phyloP scores from a whole-genome alignment of 2,113 vertebrate genomes.

The Noctilio leporinus region DNA sequence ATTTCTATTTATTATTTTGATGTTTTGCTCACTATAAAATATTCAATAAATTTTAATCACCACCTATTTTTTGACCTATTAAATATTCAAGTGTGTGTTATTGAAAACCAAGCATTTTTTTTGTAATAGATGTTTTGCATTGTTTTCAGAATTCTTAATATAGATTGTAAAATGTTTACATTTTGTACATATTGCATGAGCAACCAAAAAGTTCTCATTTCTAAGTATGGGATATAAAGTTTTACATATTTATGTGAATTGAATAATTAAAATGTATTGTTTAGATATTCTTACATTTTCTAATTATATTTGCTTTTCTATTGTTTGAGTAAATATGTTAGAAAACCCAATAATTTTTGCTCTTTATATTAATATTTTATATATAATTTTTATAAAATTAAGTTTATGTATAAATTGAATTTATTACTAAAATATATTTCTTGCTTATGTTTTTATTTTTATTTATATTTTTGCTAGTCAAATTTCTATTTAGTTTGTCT shows the following conservation, averaged over 20 bases:
- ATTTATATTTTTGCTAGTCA: background rate
- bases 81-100: background rate
- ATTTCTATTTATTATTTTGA: background rate
- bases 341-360: background rate
- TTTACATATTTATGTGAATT: background rate
- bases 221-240: background rate
- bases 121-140: background rate
- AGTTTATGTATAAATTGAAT: background rate
- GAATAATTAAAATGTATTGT: background rate
- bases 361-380: background rate
- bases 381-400: background rate
- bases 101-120: background rate
- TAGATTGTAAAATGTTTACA: background rate
- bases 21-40: background rate
- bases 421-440: background rate
- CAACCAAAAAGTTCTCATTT: background rate
- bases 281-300: background rate
- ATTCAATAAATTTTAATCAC: background rate
- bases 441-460: background rate
- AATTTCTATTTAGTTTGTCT: background rate
- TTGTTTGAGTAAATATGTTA: background rate
- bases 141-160: background rate
- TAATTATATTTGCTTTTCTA: background rate
- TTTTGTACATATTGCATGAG: background rate
- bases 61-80: background rate